Percentiles rank a stretch among this genome's conserved stretches.
These are phyloP conservation scores for Cottus gobio DNA, from an alignment of 2,113 vertebrate genomes.

Conservation along the genomic window DNA sequence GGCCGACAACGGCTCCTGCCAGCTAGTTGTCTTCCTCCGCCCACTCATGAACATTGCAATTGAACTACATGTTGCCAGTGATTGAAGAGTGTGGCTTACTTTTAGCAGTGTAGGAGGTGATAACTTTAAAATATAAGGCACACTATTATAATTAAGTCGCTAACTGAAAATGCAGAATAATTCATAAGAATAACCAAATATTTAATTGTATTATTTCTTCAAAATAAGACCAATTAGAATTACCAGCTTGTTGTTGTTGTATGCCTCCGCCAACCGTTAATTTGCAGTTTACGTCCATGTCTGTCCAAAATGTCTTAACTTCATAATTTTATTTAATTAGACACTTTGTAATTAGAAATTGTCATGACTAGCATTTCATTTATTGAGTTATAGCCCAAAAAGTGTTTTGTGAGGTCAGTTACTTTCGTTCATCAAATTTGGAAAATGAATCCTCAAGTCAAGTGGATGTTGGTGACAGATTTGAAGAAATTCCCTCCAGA, in stretches of 20 bases:
- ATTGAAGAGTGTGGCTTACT: slow-evolving; percentile 37
- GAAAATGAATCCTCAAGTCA: background rate
- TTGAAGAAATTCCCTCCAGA: background rate
- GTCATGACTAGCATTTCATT: background rate
- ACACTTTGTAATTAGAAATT: no score
- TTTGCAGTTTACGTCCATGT: no score
- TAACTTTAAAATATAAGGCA: slow-evolving; percentile 45
- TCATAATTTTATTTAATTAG: background rate
- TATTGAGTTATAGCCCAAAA: background rate
- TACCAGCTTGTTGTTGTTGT: background rate
- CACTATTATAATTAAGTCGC: slow-evolving; percentile 33
- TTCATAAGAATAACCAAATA: slow-evolving; percentile 10
- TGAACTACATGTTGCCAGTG: slow-evolving; percentile 33
- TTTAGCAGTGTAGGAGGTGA: slow-evolving; percentile 71
- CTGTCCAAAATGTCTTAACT: no score
- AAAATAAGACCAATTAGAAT: background rate
- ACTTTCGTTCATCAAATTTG: background rate
- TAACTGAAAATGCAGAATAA: background rate
- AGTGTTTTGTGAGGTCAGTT: background rate
- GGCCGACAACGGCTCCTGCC: slow-evolving; percentile 53
- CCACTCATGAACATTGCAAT: slow-evolving; percentile 54
- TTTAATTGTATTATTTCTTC: slow-evolving; percentile 1
- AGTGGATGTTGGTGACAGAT: background rate
- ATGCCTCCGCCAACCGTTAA: background rate
- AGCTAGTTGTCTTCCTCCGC: slow-evolving; percentile 56